phyloP scores from a whole-genome alignment of 2,888 invertebrate species.

The Balanococcus diminutus region DNA sequence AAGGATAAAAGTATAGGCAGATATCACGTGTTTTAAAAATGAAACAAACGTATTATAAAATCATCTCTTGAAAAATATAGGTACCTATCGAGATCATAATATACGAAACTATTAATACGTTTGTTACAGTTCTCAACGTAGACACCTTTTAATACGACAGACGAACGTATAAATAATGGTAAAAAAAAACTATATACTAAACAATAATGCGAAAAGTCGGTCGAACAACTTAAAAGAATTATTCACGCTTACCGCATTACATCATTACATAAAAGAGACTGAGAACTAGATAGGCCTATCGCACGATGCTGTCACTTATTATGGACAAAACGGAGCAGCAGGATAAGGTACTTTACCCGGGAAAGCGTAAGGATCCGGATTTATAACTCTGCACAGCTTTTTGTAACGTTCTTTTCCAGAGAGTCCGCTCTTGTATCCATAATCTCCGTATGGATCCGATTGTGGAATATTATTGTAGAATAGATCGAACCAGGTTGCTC shows the following conservation, averaged over 20 bases:
- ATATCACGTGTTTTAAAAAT: background rate
- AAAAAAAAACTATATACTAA: background rate
- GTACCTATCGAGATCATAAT: background rate
- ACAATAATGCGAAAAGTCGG: slow-evolving; percentile 30
- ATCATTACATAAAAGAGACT: slow-evolving; percentile 34
- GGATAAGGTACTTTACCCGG: slow-evolving; percentile 66
- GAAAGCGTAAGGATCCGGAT: slow-evolving; percentile 68
- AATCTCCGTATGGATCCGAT: background rate
- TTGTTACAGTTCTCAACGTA: background rate
- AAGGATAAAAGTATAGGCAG: background rate
- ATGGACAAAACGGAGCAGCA: slow-evolving; percentile 70
- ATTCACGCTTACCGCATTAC: slow-evolving; percentile 45
- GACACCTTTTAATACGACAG: background rate
- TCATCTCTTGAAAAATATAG: background rate
- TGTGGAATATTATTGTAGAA: slow-evolving; percentile 7
- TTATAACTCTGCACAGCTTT: slow-evolving; percentile 73
- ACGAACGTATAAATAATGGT: background rate
- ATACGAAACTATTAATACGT: background rate
- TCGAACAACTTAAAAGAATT: slow-evolving; percentile 38
- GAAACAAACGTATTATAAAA: background rate
- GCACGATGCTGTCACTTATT: slow-evolving; percentile 60
- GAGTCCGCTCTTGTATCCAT: slow-evolving; percentile 27
- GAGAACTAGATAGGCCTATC: no score
- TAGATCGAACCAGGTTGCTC: slow-evolving; percentile 36
- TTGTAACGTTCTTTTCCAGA: slow-evolving; percentile 65